A percentile compares a stretch with the other conserved stretches of the same genome.
Conservation (phyloP, 2,797 vertebrate species). For the Enteromius fasciolatus region DNA sequence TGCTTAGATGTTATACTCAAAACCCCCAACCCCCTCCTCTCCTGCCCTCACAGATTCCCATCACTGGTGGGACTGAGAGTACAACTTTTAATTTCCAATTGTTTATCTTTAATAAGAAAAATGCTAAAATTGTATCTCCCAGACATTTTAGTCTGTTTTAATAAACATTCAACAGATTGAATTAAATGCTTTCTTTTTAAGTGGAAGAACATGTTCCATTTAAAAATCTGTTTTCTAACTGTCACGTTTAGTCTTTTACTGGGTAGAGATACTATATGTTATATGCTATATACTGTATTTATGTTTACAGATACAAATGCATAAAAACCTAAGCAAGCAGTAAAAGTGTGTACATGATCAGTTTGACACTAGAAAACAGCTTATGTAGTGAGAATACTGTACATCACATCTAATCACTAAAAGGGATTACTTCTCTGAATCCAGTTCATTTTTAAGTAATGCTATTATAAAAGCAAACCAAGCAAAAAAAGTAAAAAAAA, state of each 20-base stretch:
- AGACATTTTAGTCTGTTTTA: constrained; percentile 2
- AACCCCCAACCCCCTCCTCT: background rate
- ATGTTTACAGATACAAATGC: background rate
- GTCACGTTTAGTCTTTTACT: constrained; percentile 1
- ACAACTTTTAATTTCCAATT: constrained; percentile 15
- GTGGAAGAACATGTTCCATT: constrained; percentile 23
- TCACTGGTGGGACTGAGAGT: background rate
- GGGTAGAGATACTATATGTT: background rate
- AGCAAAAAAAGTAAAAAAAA: background rate
- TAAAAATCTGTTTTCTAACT: constrained; percentile 2
- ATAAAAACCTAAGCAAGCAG: background rate
- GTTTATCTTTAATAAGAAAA: constrained; percentile 48
- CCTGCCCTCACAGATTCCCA: constrained; percentile 30
- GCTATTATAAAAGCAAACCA: background rate
- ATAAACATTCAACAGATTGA: constrained; percentile 10
- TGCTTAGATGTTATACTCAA: background rate
- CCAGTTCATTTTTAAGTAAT: background rate
- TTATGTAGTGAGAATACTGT: constrained; percentile 16
- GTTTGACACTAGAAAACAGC: constrained; percentile 5
- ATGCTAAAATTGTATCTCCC: background rate
- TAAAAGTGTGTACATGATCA: background rate
- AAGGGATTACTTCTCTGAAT: background rate
- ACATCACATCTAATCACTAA: background rate
- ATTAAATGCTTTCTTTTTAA: constrained; percentile 3
- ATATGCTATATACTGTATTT: background rate